Evolutionary conservation across 2,113 vertebrate genomes (phyloP).

Genomic region (Morone saxatilis): DNA sequence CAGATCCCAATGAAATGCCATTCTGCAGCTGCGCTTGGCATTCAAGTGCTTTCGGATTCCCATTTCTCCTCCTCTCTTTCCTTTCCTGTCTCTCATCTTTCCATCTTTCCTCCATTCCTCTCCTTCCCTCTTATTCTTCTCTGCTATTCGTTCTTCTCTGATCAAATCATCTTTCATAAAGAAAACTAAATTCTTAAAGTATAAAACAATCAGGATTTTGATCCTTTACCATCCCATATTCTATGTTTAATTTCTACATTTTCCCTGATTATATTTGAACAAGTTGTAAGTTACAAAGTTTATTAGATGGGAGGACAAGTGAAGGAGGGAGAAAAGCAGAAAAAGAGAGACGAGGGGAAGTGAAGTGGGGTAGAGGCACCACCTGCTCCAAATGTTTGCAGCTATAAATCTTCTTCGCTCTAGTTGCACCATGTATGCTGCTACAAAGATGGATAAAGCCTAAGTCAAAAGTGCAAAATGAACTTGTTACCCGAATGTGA

Average conservation of each 20-base stretch:
- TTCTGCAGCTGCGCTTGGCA: slow-evolving; percentile 88
- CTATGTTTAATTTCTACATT: background rate
- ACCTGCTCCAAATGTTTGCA: slow-evolving; percentile 86
- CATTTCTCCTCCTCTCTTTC: slow-evolving; percentile 42
- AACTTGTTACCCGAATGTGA: slow-evolving; percentile 5
- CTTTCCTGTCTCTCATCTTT: slow-evolving; percentile 40
- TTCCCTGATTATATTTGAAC: background rate
- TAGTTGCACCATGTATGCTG: slow-evolving; percentile 43
- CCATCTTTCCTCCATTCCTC: background rate
- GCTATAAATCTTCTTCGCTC: slow-evolving; percentile 73
- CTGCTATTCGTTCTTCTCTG: background rate
- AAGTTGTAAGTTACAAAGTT: slow-evolving; percentile 8
- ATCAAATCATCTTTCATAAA: background rate
- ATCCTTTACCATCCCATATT: background rate
- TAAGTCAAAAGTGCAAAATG: slow-evolving; percentile 43
- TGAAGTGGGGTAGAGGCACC: slow-evolving; percentile 66
- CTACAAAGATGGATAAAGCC: slow-evolving; percentile 46
- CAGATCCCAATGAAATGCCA: slow-evolving; percentile 85
- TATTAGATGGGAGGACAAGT: slow-evolving; percentile 35
- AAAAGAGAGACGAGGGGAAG: slow-evolving; percentile 48
- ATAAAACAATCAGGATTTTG: background rate
- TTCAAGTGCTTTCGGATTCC: slow-evolving; percentile 73
- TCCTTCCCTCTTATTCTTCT: background rate
- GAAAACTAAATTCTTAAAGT: background rate
- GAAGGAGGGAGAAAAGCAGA: slow-evolving; percentile 24